Base-by-base conservation (phyloP, 2,113 vertebrate species). In the Acinonyx jubatus region DNA sequence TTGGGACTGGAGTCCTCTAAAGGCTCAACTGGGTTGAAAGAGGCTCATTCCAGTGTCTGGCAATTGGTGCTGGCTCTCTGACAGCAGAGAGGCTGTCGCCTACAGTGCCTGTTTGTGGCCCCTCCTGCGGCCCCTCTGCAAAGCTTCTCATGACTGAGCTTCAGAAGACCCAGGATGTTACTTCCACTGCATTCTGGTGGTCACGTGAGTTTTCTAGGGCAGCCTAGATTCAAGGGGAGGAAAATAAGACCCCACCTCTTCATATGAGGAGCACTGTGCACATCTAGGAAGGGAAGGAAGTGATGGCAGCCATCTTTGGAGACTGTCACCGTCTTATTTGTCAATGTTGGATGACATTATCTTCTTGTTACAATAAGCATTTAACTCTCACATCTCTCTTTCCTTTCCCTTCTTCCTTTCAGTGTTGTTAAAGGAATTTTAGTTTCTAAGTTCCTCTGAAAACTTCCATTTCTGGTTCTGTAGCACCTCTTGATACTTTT, bases 381-480 rank as follows among this genome's bases (percentile, higher is more conserved):
- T 78, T 74, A 89, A 50, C 10, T 9, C 18, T 80, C n/a, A 50
- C 31, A 27, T n/a, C 8, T 76, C 21, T 52, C 1, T 89, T 52
- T 76, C 41, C 18, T 74, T 69, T 86, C 76, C 48, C 3, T 55
- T 81, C 18, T 36, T 55, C 31, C 45, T 84, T 15, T 41, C 81
- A 41, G 2, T 69, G 31, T 73, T 50, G 41, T 50, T 52, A 52
- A 78, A 65, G 55, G 61, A 81, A 36, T 89, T 38, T 38, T 81
- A 27, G 27, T 48, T 89, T 63, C 21, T 89, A 38, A 38, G 23
- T 91, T 91, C 52, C 81, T 85, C 48, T 50, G 63, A 79, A 85
- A 79, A 69, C 38, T 78, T 66, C 45, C 48, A 25, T 95, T 79
- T 68, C 81, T 78, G 36, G 31, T 48, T 84, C 66, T 61, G 3